Evolutionary conservation across 2,888 invertebrate genomes (phyloP), one percentile per base, ranked within the genome.

Genomic region (Tetramorium bicarinatum): DNA sequence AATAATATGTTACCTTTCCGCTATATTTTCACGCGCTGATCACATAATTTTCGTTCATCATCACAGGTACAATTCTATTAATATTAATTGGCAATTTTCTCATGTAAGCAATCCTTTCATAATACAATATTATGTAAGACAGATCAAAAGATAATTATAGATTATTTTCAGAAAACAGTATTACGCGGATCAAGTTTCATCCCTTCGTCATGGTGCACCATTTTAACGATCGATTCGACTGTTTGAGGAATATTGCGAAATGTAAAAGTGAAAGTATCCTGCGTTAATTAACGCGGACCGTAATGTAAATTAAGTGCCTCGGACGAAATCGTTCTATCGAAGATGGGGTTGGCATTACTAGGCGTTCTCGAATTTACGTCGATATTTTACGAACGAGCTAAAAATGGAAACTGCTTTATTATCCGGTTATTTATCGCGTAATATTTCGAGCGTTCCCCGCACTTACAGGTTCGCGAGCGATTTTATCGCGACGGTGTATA

Each of bases 361-460:
- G 49, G 29, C 41, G 41, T 15, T 54, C 54, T 34, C 71, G 71
- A 52, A 13, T 52, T 34, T 21, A 7, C 38, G 7, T 54, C 41
- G 54, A 62, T 74, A 81, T 81, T 75, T 82, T 59, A 66, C 18
- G 66, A 76, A 34, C 52, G 64, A 18, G 66, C 21, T 21, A 66
- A 82, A 76, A 56, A 56, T 66, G 54, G 66, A 56, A 54, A 75
- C 75, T 25, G 54, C 82, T 82, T 82, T 76, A 82, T 75, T 76
- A 66, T 64, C 44, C 66, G 54, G 66, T 82, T 75, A 76, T 66
- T 82, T 82, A 82, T 74, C 59, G 62, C 44, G 34, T 38, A 74
- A 81, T 81, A 59, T 74, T 49, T 54, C 56, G 67, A 56, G 15
- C 77, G 59, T 59, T 52, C 13, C 41, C 41, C 34, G 9, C 52